phyloP scores from a whole-genome alignment of 2,113 vertebrate genomes.

The Otolemur garnettii region DNA sequence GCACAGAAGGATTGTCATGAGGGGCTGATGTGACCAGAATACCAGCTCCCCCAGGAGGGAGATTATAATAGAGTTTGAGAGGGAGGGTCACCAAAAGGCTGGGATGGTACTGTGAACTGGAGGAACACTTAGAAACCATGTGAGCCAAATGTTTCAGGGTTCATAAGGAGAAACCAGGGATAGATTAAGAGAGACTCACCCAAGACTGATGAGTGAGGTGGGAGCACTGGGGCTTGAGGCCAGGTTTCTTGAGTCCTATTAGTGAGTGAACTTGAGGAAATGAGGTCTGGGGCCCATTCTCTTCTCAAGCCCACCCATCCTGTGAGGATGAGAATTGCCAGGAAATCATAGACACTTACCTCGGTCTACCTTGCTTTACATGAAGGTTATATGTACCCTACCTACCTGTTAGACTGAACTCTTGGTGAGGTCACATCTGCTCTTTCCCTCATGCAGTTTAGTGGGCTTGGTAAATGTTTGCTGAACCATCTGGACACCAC shows the following conservation, averaged over 20 bases:
- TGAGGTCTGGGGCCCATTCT: background rate
- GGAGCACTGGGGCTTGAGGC: background rate
- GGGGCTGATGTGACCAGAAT: background rate
- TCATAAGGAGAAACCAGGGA: background rate
- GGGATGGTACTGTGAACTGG: background rate
- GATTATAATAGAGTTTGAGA: background rate
- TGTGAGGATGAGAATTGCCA: background rate
- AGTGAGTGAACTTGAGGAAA: background rate
- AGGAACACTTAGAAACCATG: background rate
- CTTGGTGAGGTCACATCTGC: background rate
- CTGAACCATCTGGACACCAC: background rate
- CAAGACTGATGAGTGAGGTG: background rate
- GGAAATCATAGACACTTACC: background rate
- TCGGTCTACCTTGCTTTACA: background rate
- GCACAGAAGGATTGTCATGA: background rate
- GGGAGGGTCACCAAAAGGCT: slow-evolving; percentile 4
- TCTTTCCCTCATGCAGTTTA: background rate
- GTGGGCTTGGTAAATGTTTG: background rate
- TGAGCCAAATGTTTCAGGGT: background rate
- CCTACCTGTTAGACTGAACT: background rate
- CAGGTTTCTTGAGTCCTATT: background rate
- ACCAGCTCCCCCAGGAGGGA: background rate
- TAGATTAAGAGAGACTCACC: background rate
- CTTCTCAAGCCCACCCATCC: background rate
- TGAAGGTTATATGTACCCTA: background rate